A percentile compares a stretch with the other conserved stretches of the same genome.
These are phyloP conservation scores for Peromyscus leucopus DNA, from an alignment of 2,113 vertebrate species.

Conservation along the genomic window DNA sequence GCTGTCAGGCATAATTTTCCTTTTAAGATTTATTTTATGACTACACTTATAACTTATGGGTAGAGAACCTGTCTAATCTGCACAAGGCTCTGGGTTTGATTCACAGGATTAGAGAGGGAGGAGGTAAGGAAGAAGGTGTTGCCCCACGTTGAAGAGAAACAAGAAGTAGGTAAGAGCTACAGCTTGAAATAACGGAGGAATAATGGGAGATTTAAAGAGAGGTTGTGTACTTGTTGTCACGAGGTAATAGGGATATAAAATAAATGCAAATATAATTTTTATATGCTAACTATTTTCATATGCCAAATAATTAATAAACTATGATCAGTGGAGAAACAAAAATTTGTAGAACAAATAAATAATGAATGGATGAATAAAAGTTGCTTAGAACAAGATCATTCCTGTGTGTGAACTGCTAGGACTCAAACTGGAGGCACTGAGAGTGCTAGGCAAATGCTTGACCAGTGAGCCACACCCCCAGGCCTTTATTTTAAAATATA, in stretches of 20 bases:
- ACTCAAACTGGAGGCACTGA: not conserved
- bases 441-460: not conserved
- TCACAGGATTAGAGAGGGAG: no score
- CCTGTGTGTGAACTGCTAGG: not conserved
- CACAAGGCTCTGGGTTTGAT: not conserved
- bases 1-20: not conserved
- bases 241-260: conserved; percentile 14
- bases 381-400: not conserved
- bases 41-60: not conserved
- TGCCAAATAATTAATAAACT: conserved; percentile 35
- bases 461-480: not conserved
- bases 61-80: not conserved
- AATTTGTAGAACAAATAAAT: not conserved
- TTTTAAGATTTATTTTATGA: not conserved
- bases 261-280: conserved; percentile 22
- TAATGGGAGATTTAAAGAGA: not conserved
- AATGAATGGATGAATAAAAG: not conserved
- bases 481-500: conserved; percentile 55
- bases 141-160: conserved; percentile 15
- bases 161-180: not conserved
- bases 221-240: not conserved
- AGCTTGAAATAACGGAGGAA: conserved; percentile 15
- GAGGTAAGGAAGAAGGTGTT: not conserved
- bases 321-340: not conserved
- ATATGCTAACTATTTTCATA: conserved; percentile 6